Conservation (phyloP, 2,113 vertebrate species). For the Notarius lentiginosus region DNA sequence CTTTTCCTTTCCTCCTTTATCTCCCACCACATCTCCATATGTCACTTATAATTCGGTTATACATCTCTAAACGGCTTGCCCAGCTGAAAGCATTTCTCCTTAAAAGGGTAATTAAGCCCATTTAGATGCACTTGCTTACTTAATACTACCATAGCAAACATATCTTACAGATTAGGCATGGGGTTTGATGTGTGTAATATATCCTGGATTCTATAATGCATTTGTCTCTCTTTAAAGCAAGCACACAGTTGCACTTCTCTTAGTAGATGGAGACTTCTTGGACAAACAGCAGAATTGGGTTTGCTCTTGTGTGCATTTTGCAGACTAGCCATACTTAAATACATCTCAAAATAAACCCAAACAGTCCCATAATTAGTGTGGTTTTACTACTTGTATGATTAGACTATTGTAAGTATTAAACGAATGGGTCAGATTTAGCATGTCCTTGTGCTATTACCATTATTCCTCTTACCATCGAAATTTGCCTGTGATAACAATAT, state of each 20-base stretch:
- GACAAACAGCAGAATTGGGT: constrained; percentile 47
- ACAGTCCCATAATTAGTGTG: constrained; percentile 1
- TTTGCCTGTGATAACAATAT: not conserved
- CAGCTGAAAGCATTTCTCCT: constrained; percentile 5
- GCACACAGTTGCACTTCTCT: constrained; percentile 45
- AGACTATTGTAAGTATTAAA: constrained; percentile 1
- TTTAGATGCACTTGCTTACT: constrained; percentile 21
- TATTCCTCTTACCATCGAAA: not conserved
- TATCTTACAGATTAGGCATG: constrained; percentile 61
- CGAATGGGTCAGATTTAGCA: not conserved
- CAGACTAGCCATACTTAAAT: not conserved
- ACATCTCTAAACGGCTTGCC: not conserved
- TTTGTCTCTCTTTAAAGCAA: constrained; percentile 57
- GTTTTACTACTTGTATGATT: not conserved
- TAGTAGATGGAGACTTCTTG: constrained; percentile 43
- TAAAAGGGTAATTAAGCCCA: constrained; percentile 32
- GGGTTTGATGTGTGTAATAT: constrained; percentile 42
- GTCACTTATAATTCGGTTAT: constrained; percentile 24
- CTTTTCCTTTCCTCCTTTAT: constrained; percentile 1
- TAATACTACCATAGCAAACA: constrained; percentile 41
- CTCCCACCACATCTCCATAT: constrained; percentile 3
- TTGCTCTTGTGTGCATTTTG: constrained; percentile 36
- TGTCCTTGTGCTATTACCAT: not conserved
- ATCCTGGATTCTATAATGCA: constrained; percentile 67
- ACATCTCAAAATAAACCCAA: constrained; percentile 5